phyloP scores from a whole-genome alignment of 2,888 invertebrate genomes.

The Operophtera brumata region DNA sequence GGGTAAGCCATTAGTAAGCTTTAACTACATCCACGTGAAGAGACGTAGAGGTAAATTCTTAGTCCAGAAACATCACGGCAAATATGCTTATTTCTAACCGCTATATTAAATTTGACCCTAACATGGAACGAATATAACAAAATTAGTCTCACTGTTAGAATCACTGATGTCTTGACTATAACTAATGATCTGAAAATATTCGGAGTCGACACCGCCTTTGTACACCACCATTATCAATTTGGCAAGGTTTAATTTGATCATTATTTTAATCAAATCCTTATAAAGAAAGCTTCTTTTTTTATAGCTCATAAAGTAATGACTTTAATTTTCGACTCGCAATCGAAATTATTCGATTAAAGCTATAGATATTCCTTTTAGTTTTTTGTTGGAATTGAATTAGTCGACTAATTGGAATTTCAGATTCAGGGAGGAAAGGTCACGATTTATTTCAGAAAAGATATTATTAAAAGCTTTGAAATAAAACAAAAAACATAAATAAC shows the following conservation, averaged over 20 bases:
- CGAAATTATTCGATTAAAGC: slow-evolving; percentile 29
- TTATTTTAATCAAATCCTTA: slow-evolving; percentile 44
- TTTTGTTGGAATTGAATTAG: slow-evolving; percentile 28
- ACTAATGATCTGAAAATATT: slow-evolving; percentile 71
- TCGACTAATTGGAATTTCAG: slow-evolving; percentile 27
- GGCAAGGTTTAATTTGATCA: slow-evolving; percentile 68
- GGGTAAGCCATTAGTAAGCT: no score
- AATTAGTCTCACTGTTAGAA: slow-evolving; percentile 68
- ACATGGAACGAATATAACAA: slow-evolving; percentile 27
- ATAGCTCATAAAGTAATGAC: slow-evolving; percentile 31
- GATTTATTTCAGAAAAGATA: background rate
- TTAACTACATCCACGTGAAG: no score
- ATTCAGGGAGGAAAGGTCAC: slow-evolving; percentile 14
- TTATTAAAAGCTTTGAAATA: background rate
- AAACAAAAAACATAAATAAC: background rate
- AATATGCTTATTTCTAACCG: no score
- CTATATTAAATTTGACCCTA: background rate
- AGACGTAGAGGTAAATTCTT: no score
- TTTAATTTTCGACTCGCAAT: slow-evolving; percentile 30
- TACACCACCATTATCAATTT: slow-evolving; percentile 76
- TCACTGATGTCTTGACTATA: slow-evolving; percentile 41
- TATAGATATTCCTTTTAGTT: slow-evolving; percentile 25
- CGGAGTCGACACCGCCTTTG: slow-evolving; percentile 52
- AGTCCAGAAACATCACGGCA: no score
- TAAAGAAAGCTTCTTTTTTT: slow-evolving; percentile 35